Percentiles rank a stretch among this genome's conserved stretches.
These are phyloP conservation scores for Aspidiotus destructor DNA, from an alignment of 2,888 invertebrate species.

Conservation along the genomic window DNA sequence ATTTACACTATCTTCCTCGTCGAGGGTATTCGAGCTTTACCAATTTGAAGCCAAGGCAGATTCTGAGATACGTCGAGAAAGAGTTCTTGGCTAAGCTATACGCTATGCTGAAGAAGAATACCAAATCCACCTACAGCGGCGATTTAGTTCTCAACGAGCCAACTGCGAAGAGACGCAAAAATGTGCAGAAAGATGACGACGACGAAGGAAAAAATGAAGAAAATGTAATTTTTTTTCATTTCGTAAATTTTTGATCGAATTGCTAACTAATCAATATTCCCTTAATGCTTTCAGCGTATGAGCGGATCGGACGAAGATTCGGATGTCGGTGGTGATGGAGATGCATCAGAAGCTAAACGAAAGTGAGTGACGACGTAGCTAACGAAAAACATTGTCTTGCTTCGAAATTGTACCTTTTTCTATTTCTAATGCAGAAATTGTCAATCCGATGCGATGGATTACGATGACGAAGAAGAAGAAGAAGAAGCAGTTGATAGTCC, in stretches of 20 bases:
- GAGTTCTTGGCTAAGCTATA: conserved; percentile 56
- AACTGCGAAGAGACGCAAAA: background rate
- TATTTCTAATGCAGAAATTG: conserved; percentile 37
- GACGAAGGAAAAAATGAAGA: background rate
- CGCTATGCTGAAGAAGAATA: conserved; percentile 37
- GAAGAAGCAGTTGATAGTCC: conserved; percentile 31
- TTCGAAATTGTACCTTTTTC: background rate
- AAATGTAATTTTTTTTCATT: background rate
- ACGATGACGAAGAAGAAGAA: conserved; percentile 36
- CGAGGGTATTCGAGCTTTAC: conserved; percentile 35
- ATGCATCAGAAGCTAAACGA: conserved; percentile 36
- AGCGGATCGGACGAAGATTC: conserved; percentile 36
- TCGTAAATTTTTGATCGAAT: background rate
- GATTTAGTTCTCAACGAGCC: conserved; percentile 21
- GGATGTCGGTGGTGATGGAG: conserved; percentile 37
- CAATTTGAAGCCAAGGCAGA: conserved; percentile 36
- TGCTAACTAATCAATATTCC: background rate
- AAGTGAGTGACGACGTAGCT: background rate
- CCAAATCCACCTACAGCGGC: conserved; percentile 22
- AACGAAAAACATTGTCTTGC: too few relatives aligned
- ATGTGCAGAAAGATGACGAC: conserved; percentile 1
- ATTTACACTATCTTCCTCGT: conserved; percentile 34
- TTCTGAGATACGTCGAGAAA: conserved; percentile 57
- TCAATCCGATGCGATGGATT: conserved; percentile 36
- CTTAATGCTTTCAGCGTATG: conserved; percentile 11